Conservation (phyloP, 2,797 vertebrate species). For the Stomatorhinus walkeri region DNA sequence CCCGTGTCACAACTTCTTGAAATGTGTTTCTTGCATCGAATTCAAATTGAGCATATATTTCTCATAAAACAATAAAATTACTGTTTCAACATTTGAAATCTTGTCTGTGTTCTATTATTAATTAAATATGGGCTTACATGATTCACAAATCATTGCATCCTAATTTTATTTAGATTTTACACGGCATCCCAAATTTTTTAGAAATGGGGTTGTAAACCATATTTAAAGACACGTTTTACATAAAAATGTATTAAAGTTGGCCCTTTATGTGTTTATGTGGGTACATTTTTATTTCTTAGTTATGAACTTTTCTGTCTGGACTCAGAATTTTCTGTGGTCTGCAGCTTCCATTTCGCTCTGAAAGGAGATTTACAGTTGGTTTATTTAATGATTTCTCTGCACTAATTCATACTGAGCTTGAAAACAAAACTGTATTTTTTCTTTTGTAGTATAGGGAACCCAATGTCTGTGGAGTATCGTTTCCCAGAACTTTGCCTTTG, state of each 20-base stretch:
- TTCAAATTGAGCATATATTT: neutral
- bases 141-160: neutral
- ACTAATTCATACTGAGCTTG: constrained; percentile 6
- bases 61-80: neutral
- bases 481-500: constrained; percentile 6
- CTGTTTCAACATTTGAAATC: neutral
- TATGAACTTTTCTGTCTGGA: neutral
- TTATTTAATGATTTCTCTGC: constrained; percentile 3
- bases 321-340: neutral
- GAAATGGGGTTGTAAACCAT: constrained; percentile 52
- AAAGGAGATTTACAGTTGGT: constrained; percentile 5
- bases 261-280: constrained; percentile 69
- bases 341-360: neutral
- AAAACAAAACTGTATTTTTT: constrained; percentile 11
- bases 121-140: neutral
- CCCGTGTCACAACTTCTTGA: neutral
- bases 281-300: constrained; percentile 17
- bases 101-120: neutral
- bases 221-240: constrained; percentile 70
- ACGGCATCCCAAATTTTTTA: constrained; percentile 34
- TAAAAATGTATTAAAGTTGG: constrained; percentile 67
- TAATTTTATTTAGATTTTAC: neutral
- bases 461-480: neutral
- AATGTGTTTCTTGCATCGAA: neutral
- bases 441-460: neutral